Base-by-base conservation (phyloP, 2,888 invertebrate genomes). In the Chouioia cunea region DNA sequence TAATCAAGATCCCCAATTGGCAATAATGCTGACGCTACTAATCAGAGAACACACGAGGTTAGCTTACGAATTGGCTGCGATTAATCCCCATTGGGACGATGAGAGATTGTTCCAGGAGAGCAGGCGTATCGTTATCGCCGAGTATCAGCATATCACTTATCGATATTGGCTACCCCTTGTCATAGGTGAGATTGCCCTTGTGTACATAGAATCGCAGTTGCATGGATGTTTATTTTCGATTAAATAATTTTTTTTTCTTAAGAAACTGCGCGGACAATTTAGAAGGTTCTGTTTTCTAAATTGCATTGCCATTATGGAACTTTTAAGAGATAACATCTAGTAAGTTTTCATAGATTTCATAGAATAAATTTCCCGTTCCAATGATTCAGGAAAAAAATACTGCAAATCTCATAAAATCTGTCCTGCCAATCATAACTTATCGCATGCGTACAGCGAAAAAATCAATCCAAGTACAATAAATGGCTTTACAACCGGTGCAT, bases 401-500 rank as follows among this genome's bases (percentile, higher is more conserved):
- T 46, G 57, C 52, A 50, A 43, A 15, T 65, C 65, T 3, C 43
- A 70, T 16, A 15, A 22, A 1, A 59, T 74, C 2, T 23, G 27
- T 1, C 27, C 60, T 22, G 1, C 4, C 12, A 4, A 43, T 4
- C 56, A 59, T 2, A 54, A 46, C 1, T 54, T 75, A 60, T 56
- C 73, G 0, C 47, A 64, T 20, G 87, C 88, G 71, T 91, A 89
- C 77, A 86, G 90, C 77, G 83, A 83, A 0, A 83, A 82, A 46
- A 87, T 90, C 54, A 88, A 90, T 83, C 88, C 91, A 1, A 85
- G 88, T 0, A 88, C 90, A 2, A 81, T 89, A 0, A 91, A 90
- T 80, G 88, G 88, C 64, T 91, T 91, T 79, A 89, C 91, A 0
- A 88, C 91, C 0, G 91, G 90, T 18, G 91, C 91, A 0, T 90